Conservation (phyloP, 37 sponge, comb jelly and placozoan species). For the Oscarella lobularis region DNA sequence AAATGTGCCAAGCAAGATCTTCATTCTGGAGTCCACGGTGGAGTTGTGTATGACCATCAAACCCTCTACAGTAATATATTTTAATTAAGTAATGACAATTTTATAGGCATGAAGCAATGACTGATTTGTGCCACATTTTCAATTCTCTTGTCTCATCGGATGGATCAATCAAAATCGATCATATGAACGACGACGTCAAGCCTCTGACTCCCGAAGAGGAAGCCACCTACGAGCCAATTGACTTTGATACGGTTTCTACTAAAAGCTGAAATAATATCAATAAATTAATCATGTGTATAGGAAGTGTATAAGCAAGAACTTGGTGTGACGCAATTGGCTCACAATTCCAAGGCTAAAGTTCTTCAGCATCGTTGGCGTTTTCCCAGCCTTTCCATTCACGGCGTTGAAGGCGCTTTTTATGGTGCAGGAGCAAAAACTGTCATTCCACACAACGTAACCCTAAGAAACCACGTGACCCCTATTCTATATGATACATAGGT, state of each 20-base stretch:
- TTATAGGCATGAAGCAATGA: slow-evolving; percentile 25
- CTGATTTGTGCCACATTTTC: slow-evolving; percentile 12
- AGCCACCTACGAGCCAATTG: not conserved
- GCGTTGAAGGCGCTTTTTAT: slow-evolving; percentile 22
- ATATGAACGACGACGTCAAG: slow-evolving; percentile 13
- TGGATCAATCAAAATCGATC: slow-evolving; percentile 21
- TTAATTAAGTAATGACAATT: too few relatives aligned
- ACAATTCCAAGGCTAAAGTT: slow-evolving; percentile 12
- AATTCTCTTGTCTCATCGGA: slow-evolving; percentile 14
- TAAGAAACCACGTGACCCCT: not conserved
- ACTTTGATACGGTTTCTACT: not conserved
- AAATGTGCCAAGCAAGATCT: slow-evolving; percentile 23
- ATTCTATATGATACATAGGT: not conserved
- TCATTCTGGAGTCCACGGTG: slow-evolving; percentile 22
- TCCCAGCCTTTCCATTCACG: slow-evolving; percentile 18
- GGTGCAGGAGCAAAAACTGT: slow-evolving; percentile 20
- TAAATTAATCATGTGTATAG: not conserved
- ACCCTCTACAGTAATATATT: too few relatives aligned
- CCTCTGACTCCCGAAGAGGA: slow-evolving; percentile 14
- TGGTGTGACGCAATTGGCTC: slow-evolving; percentile 5
- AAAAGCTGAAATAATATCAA: not conserved
- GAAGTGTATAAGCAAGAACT: slow-evolving; percentile 12
- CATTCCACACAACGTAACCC: slow-evolving; percentile 12
- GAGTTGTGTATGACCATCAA: slow-evolving; percentile 29
- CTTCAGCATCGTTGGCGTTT: slow-evolving; percentile 27